A percentile compares a stretch with the other conserved stretches of the same genome.
Conservation (phyloP, 1,140 invertebrate genomes). For the Chrysomallon squamiferum region DNA sequence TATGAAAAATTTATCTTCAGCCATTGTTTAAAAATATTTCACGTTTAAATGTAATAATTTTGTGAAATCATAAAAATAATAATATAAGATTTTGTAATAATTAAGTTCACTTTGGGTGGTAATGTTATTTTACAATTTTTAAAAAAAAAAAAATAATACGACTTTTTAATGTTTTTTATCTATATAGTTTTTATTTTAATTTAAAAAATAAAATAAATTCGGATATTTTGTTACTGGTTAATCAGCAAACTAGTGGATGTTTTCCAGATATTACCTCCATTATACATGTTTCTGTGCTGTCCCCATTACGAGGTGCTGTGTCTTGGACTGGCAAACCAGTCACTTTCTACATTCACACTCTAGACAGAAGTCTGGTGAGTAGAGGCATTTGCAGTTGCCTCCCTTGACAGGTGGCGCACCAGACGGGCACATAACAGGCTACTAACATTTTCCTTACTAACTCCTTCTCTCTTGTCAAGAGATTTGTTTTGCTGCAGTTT, state of each 20-base stretch:
- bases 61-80: too few species aligned
- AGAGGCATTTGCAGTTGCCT: slow-evolving; percentile 5
- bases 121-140: too few species aligned
- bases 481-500: background rate
- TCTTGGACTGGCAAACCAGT: slow-evolving; percentile 98
- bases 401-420: background rate
- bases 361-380: slow-evolving; percentile 71
- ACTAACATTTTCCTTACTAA: background rate
- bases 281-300: slow-evolving; percentile 96
- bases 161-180: too few species aligned
- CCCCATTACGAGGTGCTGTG: slow-evolving; percentile 89
- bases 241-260: slow-evolving; percentile 4
- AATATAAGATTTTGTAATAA: too few species aligned
- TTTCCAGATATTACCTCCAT: slow-evolving; percentile 93
- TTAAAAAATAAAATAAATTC: too few species aligned
- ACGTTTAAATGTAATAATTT: too few species aligned
- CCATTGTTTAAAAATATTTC: too few species aligned
- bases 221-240: too few species aligned
- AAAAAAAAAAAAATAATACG: too few species aligned
- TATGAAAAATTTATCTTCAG: too few species aligned
- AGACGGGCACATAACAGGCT: background rate
- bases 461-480: background rate
- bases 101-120: too few species aligned
- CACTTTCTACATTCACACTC: slow-evolving; percentile 95
- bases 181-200: too few species aligned